Conservation (phyloP, 2,797 vertebrate species). For the Melanotaenia nigrans region DNA sequence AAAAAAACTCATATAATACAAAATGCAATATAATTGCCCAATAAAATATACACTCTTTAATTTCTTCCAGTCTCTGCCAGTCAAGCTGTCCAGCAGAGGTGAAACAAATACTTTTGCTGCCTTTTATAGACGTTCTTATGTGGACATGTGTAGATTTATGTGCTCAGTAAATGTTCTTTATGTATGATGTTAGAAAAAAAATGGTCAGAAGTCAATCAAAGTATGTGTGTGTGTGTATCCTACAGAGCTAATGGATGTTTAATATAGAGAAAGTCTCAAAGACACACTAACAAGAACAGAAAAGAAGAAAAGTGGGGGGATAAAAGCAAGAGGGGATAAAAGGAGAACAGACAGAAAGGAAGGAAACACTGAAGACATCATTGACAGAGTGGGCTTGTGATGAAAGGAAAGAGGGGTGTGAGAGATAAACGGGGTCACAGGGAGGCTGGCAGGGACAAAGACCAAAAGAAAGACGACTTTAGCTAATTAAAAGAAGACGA, state of each 20-base stretch:
- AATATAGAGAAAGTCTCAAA: slow-evolving; percentile 11
- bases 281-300: slow-evolving; percentile 38
- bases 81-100: slow-evolving; percentile 5
- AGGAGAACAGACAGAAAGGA: slow-evolving; percentile 40
- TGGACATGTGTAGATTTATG: slow-evolving; percentile 29
- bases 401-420: slow-evolving; percentile 49
- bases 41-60: background rate
- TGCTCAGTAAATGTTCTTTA: background rate
- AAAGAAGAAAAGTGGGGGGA: slow-evolving; percentile 37
- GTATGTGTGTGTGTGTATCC: background rate
- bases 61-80: background rate
- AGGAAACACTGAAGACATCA: slow-evolving; percentile 51
- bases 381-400: slow-evolving; percentile 32
- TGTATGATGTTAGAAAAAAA: slow-evolving; percentile 7
- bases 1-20: background rate
- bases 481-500: slow-evolving; percentile 26
- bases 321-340: slow-evolving; percentile 44
- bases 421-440: slow-evolving; percentile 43
- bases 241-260: slow-evolving; percentile 34
- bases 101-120: background rate
- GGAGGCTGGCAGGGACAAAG: slow-evolving; percentile 36
- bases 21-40: background rate
- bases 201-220: background rate
- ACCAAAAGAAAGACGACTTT: slow-evolving; percentile 20
- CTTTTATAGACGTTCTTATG: slow-evolving; percentile 17